These are phyloP conservation scores for Macrotis lagotis DNA, from an alignment of 2,113 vertebrate genomes.

Conservation along the genomic window DNA sequence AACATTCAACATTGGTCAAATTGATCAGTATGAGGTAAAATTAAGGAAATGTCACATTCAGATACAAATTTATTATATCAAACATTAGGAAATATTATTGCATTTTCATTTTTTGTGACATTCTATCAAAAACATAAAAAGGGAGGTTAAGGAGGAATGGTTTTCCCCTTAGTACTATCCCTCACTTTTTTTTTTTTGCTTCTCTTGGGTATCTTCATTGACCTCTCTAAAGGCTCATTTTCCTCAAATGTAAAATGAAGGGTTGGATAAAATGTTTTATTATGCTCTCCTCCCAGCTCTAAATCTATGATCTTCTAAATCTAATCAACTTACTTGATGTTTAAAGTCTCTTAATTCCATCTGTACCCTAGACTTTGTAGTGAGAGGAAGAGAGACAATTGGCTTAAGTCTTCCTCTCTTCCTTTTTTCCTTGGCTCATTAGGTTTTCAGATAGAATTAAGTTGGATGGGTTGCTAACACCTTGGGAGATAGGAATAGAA, in stretches of 20 bases:
- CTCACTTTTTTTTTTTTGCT: not conserved
- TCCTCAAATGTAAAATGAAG: not conserved
- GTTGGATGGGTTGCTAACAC: not conserved
- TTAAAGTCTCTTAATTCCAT: not conserved
- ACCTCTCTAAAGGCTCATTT: not conserved
- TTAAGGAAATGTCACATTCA: not conserved
- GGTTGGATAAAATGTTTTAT: not conserved
- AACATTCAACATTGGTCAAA: not conserved
- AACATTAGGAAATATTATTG: not conserved
- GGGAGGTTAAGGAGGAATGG: not conserved
- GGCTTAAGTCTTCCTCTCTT: not conserved
- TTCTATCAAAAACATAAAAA: not conserved
- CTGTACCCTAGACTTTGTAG: not conserved
- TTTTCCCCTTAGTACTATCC: not conserved
- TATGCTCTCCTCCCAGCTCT: not conserved
- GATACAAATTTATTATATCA: not conserved
- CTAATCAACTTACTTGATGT: not conserved
- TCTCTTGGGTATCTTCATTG: not conserved
- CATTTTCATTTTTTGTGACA: not conserved
- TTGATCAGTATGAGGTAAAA: not conserved
- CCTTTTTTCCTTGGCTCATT: not conserved
- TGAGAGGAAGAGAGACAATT: not conserved
- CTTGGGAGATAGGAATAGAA: conserved; percentile 2
- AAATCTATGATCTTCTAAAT: not conserved
- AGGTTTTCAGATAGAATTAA: not conserved